Base-by-base conservation (phyloP, 2,888 invertebrate species). In the Dorcus parallelipipedus region DNA sequence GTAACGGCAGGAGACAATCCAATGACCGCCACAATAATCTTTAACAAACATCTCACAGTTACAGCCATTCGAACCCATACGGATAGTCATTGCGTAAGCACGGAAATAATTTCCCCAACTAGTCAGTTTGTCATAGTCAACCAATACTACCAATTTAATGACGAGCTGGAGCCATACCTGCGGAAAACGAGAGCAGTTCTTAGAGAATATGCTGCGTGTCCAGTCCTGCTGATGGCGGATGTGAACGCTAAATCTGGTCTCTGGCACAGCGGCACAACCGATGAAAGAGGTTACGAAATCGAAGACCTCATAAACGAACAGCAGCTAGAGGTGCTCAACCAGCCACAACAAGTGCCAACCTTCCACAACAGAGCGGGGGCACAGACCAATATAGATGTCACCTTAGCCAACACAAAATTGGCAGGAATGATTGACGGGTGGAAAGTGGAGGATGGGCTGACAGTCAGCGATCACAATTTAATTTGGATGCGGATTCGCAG, bases 91-190 rank as follows among this genome's bases (percentile, higher is more conserved):
- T 51, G 40, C 9, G 39, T 38, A 1, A 20, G 23, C 2, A 38
- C 38, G 9, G 51, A 51, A n/a, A 1, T 51, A 8, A 7, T 3
- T 2, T 5, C 14, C 6, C 23, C 9, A 10, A 10, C 5, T 7
- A n/a, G 2, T 2, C 20, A 26, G 2, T 47, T 40, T 17, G 23
- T 51, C 0, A 1, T 57, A 0, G n/a, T 53, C 7, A 57, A 49
- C 48, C 48, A 48, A 2, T 57, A 57, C 26, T 57, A 48, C 14
- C 52, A 57, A 9, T 57, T 47, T 10, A 40, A 41, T 26, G 43
- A 49, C 0, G 42, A 56, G 2, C 10, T 43, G 1, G 41, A 23
- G 0, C 7, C 7, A 2, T 45, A 58, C 14, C 2, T 49, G 2
- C 7, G 9, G 1, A 38, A 42, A 9, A 39, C 53, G 1, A 17